Base-by-base conservation (phyloP, 2,888 invertebrate genomes). In the Lepidonotus clava region DNA sequence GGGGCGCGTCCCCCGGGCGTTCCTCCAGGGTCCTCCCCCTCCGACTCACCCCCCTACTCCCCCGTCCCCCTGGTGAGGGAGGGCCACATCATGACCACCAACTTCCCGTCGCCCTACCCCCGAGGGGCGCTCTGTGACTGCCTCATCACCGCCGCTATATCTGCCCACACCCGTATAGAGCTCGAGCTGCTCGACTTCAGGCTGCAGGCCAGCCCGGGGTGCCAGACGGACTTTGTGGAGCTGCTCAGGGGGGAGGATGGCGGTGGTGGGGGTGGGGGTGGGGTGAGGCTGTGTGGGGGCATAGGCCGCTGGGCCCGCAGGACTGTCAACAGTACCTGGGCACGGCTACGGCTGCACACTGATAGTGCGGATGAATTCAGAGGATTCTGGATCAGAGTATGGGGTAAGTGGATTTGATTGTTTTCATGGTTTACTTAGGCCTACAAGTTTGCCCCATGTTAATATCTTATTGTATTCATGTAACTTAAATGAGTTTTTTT, bases 341-440 rank as follows among this genome's bases (percentile, higher is more conserved):
- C 80, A 32, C 18, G 51, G 21, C 46, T 80, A 14, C 28, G 46
- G 41, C 51, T 80, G 8, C 80, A 51, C 11, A 46, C 80, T 5
- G 28, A 80, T 21, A 14, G 46, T 5, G 24, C 5, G 0, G 51
- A 34, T 32, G 24, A 80, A 46, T 80, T 28, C 80, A 41, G 46
- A 28, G 80, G 80, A 1, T 80, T 80, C 80, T 80, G 80, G 80
- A 80, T 80, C 21, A 24, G 51, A 14, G 80, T 80, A n/a, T 80
- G 80, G 80, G 80, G 80, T 80, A 1, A 46, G 80, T 41, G 18
- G 18, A 2, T n/a, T n/a, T n/a, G n/a, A n/a, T n/a, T n/a, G n/a
- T n/a, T n/a, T n/a, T n/a, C n/a, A n/a, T n/a, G n/a, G n/a, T n/a
- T n/a, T n/a, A n/a, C n/a, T n/a, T n/a, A n/a, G n/a, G n/a, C n/a